Conservation (phyloP, 2,113 vertebrate genomes). For the Cebus imitator region DNA sequence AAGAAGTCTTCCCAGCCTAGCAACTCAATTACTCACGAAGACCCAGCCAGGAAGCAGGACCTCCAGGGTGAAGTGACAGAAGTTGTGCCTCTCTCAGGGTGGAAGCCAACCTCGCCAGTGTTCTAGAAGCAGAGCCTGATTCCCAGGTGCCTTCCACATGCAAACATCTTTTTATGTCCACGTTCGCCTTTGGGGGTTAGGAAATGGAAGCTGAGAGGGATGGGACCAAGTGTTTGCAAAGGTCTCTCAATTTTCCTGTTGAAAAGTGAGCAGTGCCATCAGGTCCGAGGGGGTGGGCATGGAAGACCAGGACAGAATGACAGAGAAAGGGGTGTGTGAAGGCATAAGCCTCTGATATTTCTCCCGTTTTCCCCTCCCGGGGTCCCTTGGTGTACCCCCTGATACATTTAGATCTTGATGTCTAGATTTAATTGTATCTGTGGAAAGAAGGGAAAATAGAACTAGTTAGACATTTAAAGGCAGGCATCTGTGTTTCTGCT, state of each 20-base stretch:
- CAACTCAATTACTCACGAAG: not conserved
- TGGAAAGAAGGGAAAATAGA: constrained; percentile 23
- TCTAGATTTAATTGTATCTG: constrained; percentile 2
- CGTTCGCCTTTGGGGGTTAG: not conserved
- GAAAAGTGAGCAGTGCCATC: not conserved
- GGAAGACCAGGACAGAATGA: not conserved
- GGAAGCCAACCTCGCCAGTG: not conserved
- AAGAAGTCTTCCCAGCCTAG: not conserved
- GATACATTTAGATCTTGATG: not conserved
- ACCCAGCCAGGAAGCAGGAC: not conserved
- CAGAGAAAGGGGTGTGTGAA: not conserved
- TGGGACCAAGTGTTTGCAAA: not conserved
- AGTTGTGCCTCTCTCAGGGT: not conserved
- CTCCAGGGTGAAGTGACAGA: not conserved
- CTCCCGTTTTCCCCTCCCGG: not conserved
- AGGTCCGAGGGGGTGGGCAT: too few relatives aligned
- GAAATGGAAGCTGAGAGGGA: not conserved
- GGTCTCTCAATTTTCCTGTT: accelerated
- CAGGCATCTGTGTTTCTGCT: not conserved
- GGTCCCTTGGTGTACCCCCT: not conserved
- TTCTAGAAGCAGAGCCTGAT: not conserved
- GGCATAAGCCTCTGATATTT: too few relatives aligned
- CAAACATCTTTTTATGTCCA: not conserved
- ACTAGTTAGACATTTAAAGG: not conserved
- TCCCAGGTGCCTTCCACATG: not conserved